Percentiles rank a stretch among this genome's conserved stretches.
These are phyloP conservation scores for Thalpophila matura DNA, from an alignment of 2,888 invertebrate genomes.

Conservation along the genomic window DNA sequence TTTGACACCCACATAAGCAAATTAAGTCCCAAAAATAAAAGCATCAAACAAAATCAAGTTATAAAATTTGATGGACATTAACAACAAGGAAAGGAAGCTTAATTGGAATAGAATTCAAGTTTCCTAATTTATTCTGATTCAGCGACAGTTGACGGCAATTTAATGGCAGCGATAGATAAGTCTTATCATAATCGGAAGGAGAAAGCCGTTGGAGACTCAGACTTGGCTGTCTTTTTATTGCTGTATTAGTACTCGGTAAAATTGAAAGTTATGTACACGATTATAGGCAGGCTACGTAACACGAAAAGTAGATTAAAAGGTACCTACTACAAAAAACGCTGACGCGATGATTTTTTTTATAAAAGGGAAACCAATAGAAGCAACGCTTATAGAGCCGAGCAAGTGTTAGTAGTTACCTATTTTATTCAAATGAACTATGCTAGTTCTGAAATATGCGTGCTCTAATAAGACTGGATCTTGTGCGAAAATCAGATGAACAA, in stretches of 20 bases:
- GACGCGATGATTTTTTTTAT: background rate
- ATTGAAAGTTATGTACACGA: slow-evolving; percentile 44
- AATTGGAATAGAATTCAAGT: slow-evolving; percentile 37
- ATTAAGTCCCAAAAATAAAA: slow-evolving; percentile 13
- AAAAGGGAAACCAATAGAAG: background rate
- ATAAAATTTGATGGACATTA: slow-evolving; percentile 35
- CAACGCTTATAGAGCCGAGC: no score
- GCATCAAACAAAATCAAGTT: slow-evolving; percentile 28
- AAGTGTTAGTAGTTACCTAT: no score
- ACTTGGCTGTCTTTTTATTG: slow-evolving; percentile 27
- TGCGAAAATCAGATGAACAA: no score
- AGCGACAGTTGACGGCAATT: slow-evolving; percentile 21
- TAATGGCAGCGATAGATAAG: slow-evolving; percentile 42
- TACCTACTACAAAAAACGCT: background rate
- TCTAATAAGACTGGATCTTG: no score
- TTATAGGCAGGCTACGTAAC: slow-evolving; percentile 15
- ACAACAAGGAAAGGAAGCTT: slow-evolving; percentile 31
- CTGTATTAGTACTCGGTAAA: slow-evolving; percentile 11
- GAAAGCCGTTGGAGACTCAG: slow-evolving; percentile 41
- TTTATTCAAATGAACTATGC: no score
- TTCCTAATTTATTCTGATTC: slow-evolving; percentile 31
- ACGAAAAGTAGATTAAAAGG: background rate
- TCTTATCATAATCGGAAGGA: slow-evolving; percentile 45
- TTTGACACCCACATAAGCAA: slow-evolving; percentile 24
- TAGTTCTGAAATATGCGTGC: no score